Percentiles rank a stretch among this genome's conserved stretches.
Conservation (phyloP, 1,140 invertebrate genomes). For the Leptoteleia sp. region DNA sequence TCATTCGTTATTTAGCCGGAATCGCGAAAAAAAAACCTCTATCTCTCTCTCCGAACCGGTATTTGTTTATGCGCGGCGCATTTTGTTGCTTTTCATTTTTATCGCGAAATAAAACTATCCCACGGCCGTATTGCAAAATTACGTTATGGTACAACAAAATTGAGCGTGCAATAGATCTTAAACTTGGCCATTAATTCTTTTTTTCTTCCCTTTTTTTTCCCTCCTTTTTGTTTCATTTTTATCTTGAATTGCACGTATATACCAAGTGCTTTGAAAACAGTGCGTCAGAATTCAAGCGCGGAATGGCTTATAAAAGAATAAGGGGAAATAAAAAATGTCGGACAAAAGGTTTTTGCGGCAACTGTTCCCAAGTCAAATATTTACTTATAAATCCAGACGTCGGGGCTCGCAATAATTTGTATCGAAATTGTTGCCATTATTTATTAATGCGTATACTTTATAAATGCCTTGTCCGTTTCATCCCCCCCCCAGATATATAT, state of each 20-base stretch:
- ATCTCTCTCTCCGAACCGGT: no score
- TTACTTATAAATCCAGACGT: conserved; percentile 30
- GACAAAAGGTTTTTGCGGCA: conserved; percentile 20
- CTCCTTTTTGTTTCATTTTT: conserved; percentile 18
- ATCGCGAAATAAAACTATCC: conserved; percentile 32
- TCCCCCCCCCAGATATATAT: no score
- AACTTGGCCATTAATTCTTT: conserved; percentile 45
- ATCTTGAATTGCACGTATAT: conserved; percentile 43
- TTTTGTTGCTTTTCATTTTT: conserved; percentile 20
- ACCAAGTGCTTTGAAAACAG: conserved; percentile 27
- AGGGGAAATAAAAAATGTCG: conserved; percentile 21
- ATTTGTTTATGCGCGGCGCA: not conserved
- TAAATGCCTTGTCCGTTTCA: no score
- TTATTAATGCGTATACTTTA: no score
- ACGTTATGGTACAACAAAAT: conserved; percentile 31
- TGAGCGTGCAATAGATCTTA: conserved; percentile 44
- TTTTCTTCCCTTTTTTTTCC: not conserved
- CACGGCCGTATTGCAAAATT: conserved; percentile 16
- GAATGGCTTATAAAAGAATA: conserved; percentile 36
- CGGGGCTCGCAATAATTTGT: not conserved
- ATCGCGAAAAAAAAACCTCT: no score
- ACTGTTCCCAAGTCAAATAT: conserved; percentile 29
- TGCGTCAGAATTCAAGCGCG: conserved; percentile 27
- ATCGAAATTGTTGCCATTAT: not conserved
- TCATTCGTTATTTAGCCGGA: conserved; percentile 9